phyloP scores from a whole-genome alignment of 1,140 invertebrate species.

The Nylanderia fulva region DNA sequence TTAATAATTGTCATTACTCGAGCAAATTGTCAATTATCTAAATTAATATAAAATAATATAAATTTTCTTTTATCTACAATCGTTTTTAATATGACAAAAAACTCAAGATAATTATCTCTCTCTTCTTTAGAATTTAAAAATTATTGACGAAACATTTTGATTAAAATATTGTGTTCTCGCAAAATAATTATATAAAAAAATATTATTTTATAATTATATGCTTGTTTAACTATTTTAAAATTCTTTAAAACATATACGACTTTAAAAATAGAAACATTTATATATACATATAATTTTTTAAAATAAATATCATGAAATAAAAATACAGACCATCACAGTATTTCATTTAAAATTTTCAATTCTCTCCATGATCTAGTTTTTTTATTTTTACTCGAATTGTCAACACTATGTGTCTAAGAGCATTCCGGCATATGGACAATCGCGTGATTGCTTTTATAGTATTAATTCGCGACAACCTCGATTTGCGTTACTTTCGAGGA shows the following conservation, averaged over 20 bases:
- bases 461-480: slow-evolving; percentile 37
- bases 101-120: neutral
- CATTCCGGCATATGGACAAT: neutral
- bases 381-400: slow-evolving; percentile 15
- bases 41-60: neutral
- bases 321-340: neutral
- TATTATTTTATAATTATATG: neutral
- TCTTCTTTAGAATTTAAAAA: neutral
- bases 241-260: neutral
- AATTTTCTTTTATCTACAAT: neutral
- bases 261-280: neutral
- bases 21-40: neutral
- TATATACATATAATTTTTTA: neutral
- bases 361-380: neutral
- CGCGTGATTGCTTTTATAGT: slow-evolving; percentile 1
- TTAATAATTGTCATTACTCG: neutral
- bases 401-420: neutral
- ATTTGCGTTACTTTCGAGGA: slow-evolving; percentile 30
- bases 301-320: neutral
- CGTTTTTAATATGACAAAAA: neutral
- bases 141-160: neutral
- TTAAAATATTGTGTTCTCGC: neutral
- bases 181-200: neutral
- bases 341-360: neutral
- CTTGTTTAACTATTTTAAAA: neutral